Evolutionary conservation across 2,888 invertebrate species (phyloP).

Genomic region (Cheilosia soror): DNA sequence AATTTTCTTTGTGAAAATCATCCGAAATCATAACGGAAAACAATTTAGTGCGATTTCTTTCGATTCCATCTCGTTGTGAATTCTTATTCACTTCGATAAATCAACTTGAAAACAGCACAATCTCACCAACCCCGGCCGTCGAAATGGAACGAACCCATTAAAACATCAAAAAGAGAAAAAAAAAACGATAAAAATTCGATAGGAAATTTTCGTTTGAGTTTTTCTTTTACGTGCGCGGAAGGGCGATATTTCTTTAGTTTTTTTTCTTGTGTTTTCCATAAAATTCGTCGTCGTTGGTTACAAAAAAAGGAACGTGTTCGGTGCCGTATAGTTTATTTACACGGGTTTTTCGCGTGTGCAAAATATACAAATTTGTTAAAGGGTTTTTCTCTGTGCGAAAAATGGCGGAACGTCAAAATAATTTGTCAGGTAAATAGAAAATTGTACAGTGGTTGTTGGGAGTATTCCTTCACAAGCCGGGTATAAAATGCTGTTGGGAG

Average conservation of each 20-base stretch:
- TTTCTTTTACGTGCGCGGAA: conserved; percentile 39
- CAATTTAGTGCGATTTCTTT: conserved; percentile 39
- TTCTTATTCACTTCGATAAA: conserved; percentile 12
- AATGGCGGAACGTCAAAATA: conserved; percentile 83
- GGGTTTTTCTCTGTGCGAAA: conserved; percentile 44
- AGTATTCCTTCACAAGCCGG: conserved; percentile 18
- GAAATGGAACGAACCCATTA: conserved; percentile 73
- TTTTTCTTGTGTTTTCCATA: conserved; percentile 62
- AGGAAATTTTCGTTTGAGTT: conserved; percentile 50
- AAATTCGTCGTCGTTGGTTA: conserved; percentile 67
- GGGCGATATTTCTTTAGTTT: conserved; percentile 37
- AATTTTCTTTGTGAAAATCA: conserved; percentile 64
- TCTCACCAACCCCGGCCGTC: conserved; percentile 59
- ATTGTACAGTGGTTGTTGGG: conserved; percentile 47
- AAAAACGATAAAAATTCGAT: conserved; percentile 57
- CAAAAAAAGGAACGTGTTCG: conserved; percentile 14
- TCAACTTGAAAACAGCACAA: conserved; percentile 52
- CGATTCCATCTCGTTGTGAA: conserved; percentile 1
- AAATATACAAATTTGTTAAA: conserved; percentile 45
- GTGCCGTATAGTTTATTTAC: conserved; percentile 68
- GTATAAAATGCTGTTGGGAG: neutral
- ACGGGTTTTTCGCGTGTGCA: conserved; percentile 59
- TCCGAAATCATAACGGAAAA: conserved; percentile 16
- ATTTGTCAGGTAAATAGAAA: conserved; percentile 78
- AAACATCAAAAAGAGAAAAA: conserved; percentile 23